Evolutionary conservation across 2,113 vertebrate genomes (phyloP).

Genomic region (Parus major): DNA sequence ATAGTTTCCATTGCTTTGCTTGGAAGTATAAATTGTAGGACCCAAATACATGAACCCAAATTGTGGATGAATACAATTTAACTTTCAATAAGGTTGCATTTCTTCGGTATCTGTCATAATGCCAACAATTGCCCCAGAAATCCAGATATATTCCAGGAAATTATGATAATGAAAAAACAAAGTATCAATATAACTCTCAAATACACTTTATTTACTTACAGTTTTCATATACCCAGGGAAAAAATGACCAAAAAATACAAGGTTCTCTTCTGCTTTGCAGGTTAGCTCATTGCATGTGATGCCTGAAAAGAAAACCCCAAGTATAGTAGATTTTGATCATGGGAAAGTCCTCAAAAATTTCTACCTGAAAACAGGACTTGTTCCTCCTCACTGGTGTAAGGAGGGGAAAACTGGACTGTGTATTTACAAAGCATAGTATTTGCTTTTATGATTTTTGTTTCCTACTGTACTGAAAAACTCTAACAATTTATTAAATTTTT

Average conservation of each 20-base stretch:
- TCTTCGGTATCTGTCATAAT: not conserved
- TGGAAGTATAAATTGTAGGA: not conserved
- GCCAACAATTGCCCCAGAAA: not conserved
- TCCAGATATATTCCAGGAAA: not conserved
- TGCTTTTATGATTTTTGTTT: not conserved
- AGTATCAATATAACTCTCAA: not conserved
- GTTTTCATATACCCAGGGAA: not conserved
- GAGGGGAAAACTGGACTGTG: not conserved
- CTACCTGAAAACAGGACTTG: not conserved
- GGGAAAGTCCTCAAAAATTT: not conserved
- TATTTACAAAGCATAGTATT: not conserved
- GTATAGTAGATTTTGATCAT: not conserved
- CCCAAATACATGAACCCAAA: not conserved
- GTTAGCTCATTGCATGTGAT: not conserved
- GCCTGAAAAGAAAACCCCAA: not conserved
- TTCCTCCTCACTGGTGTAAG: not conserved
- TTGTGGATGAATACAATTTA: not conserved
- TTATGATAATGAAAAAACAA: not conserved
- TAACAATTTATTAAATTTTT: not conserved
- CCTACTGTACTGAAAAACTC: not conserved
- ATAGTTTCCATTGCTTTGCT: not conserved
- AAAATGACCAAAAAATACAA: not conserved
- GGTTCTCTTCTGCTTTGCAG: not conserved
- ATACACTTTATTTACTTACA: not conserved
- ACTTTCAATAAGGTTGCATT: not conserved